Evolutionary conservation across 2,797 vertebrate genomes (phyloP), one percentile per base, ranked within the genome.

Genomic region (Iguana delicatissima): DNA sequence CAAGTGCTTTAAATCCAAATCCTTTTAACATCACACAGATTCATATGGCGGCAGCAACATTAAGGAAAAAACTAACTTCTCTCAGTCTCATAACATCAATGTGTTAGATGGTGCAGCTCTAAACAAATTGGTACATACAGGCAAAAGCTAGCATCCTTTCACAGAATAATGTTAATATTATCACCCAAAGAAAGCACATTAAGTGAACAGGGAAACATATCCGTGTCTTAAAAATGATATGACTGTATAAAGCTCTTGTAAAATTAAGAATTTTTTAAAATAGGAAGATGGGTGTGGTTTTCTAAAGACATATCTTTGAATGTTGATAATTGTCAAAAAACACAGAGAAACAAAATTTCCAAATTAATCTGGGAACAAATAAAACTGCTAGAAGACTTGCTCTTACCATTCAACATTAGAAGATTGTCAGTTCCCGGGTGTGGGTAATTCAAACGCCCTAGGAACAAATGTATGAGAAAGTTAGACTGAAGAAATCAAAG

Each of bases 351-450:
- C 86, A 94, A 90, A 80, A 83, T 77, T 86, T 95, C 91, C 93
- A 90, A 92, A 86, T 94, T 91, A 89, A 92, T n/a, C 84, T 89
- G 93, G 95, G 35, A 95, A 85, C 59, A 96, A 93, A 96, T 94
- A 42, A 94, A 96, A 96, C 93, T 93, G 72, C 89, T 95, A 80
- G 0, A 93, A 89, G 94, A 94, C 89, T 90, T 95, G 97, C 97
- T 98, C 98, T 98, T 98, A 99, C 99, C 99, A 97, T 99, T 99
- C 97, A 99, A 98, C 99, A 99, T 99, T 96, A 99, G 98, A 94
- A 99, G 98, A 98, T 98, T 98, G 95, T 99, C 98, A 95, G 98
- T 98, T 96, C 98, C 98, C 38, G 98, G 98, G 98, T 99, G 98
- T 93, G 98, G 98, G 94, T 99, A 99, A 98, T 98, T 98, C 97